Percentiles rank a stretch among this genome's conserved stretches.
Evolutionary conservation across 2,888 invertebrate species (phyloP).

Genomic region (Tetragonisca angustula): DNA sequence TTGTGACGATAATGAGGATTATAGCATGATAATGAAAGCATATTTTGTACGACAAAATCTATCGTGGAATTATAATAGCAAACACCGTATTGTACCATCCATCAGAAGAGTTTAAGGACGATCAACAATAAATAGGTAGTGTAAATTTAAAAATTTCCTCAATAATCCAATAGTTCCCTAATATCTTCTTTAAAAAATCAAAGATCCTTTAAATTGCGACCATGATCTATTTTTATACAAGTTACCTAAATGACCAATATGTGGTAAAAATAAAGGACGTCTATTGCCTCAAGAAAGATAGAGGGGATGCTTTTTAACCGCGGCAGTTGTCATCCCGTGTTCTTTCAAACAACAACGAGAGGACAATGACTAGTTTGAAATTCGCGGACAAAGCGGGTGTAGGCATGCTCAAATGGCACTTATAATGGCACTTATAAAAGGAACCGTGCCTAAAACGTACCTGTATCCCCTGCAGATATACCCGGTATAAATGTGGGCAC

Average conservation of each 20-base stretch:
- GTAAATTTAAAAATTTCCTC: too few species aligned
- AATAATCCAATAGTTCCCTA: too few species aligned
- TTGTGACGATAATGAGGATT: too few species aligned
- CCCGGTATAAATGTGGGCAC: conserved; percentile 45
- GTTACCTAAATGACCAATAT: background rate
- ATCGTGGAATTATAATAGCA: too few species aligned
- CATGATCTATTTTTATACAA: too few species aligned
- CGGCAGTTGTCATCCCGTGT: conserved; percentile 59
- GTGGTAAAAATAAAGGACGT: conserved; percentile 31
- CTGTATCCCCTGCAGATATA: conserved; percentile 59
- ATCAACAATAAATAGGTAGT: too few species aligned
- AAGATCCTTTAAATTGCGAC: too few species aligned
- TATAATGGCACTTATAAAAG: conserved; percentile 59
- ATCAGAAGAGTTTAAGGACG: too few species aligned
- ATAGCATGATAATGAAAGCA: background rate
- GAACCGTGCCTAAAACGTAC: conserved; percentile 49
- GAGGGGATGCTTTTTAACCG: conserved; percentile 49
- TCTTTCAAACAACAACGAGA: conserved; percentile 66
- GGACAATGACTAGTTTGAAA: conserved; percentile 67
- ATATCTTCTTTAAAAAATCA: too few species aligned
- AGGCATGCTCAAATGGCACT: conserved; percentile 62
- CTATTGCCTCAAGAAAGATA: background rate
- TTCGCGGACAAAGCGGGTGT: conserved; percentile 63
- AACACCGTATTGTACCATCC: too few species aligned
- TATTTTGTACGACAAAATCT: too few species aligned